These are phyloP conservation scores for Oasisia sp. DNA, from an alignment of 2,888 invertebrate genomes.

Conservation along the genomic window DNA sequence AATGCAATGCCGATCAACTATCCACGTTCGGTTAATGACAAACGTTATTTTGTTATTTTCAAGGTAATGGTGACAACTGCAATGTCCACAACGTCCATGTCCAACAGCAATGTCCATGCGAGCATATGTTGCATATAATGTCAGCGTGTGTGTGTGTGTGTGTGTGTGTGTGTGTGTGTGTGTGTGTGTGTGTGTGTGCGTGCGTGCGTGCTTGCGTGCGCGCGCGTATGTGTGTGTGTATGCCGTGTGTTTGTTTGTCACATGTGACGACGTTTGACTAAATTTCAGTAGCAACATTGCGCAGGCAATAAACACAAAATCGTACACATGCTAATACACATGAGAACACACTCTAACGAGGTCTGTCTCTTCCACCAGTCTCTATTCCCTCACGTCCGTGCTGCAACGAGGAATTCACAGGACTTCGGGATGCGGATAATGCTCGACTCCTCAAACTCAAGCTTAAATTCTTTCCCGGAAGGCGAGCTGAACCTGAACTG, in stretches of 20 bases:
- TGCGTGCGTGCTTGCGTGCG: no score
- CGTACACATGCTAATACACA: neutral
- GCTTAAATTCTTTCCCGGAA: neutral
- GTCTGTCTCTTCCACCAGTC: no score
- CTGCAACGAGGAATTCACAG: neutral
- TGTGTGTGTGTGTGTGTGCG: no score
- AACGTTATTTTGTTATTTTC: neutral
- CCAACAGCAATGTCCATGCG: neutral
- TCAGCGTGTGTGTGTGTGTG: no score
- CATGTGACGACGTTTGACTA: no score
- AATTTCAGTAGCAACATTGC: neutral
- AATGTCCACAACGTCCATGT: neutral
- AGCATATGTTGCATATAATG: no score
- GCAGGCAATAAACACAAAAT: neutral
- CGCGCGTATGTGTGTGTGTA: no score
- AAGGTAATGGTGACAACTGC: neutral
- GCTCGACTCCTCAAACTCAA: constrained; percentile 18
- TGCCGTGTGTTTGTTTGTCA: no score
- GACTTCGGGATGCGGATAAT: neutral
- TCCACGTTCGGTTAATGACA: neutral
- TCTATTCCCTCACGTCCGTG: no score
- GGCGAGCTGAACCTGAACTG: neutral
- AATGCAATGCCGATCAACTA: neutral
- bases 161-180: no score
- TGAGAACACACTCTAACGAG: no score